Evolutionary conservation across 2,888 invertebrate species (phyloP).

Genomic region (Ornithoptera alexandrae): DNA sequence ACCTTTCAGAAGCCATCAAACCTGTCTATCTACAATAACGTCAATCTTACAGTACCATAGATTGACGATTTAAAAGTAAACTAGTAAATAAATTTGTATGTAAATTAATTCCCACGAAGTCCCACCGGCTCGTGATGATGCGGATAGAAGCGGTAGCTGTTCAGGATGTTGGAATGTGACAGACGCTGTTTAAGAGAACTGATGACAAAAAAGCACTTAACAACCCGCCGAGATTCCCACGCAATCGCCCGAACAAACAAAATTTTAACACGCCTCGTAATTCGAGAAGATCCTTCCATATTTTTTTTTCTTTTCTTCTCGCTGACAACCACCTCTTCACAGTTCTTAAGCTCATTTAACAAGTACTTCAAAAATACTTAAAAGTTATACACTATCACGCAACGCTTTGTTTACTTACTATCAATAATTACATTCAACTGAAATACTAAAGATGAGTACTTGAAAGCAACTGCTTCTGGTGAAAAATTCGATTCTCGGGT

Average conservation of each 20-base stretch:
- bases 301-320: conserved; percentile 2
- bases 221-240: conserved; percentile 13
- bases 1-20: too few relatives aligned
- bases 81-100: too few relatives aligned
- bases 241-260: conserved; percentile 22
- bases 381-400: too few relatives aligned
- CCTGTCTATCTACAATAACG: too few relatives aligned
- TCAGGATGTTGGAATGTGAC: not conserved
- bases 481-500: too few relatives aligned
- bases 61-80: too few relatives aligned
- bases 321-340: conserved; percentile 14
- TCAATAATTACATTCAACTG: too few relatives aligned
- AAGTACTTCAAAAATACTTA: too few relatives aligned
- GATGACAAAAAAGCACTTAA: conserved; percentile 20
- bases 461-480: too few relatives aligned
- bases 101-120: not conserved
- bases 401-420: too few relatives aligned
- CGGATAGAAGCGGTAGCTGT: not conserved
- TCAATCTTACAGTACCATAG: too few relatives aligned
- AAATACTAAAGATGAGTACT: too few relatives aligned
- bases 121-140: conserved; percentile 4
- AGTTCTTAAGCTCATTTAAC: not conserved
- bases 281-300: conserved; percentile 18
- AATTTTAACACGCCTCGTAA: conserved; percentile 24
- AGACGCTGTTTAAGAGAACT: not conserved